Evolutionary conservation across 2,888 invertebrate species (phyloP).

Genomic region (Diarsia dahlii): DNA sequence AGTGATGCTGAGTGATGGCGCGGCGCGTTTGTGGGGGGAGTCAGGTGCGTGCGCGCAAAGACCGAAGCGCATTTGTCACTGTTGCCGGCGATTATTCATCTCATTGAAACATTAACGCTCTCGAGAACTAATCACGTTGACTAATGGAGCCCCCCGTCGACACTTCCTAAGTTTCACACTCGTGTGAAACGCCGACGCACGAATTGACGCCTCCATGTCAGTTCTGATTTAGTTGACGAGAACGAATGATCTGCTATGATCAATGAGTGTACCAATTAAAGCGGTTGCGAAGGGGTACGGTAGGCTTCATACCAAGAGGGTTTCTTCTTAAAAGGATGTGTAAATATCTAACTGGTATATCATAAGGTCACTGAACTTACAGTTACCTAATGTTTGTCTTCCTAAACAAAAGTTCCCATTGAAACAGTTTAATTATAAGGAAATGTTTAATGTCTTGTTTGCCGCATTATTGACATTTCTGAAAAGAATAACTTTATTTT

Average conservation of each 20-base stretch:
- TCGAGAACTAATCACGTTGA: slow-evolving; percentile 89
- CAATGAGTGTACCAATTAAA: slow-evolving; percentile 74
- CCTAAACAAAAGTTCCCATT: neutral
- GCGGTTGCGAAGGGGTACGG: slow-evolving; percentile 52
- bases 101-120: slow-evolving; percentile 90
- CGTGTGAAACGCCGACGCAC: slow-evolving; percentile 77
- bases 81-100: slow-evolving; percentile 89
- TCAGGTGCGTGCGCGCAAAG: slow-evolving; percentile 88
- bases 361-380: slow-evolving; percentile 24
- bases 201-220: slow-evolving; percentile 76
- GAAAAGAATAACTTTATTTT: slow-evolving; percentile 1
- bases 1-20: slow-evolving; percentile 84
- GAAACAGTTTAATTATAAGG: neutral
- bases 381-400: neutral
- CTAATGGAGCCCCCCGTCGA: slow-evolving; percentile 91
- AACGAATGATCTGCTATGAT: slow-evolving; percentile 80
- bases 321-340: slow-evolving; percentile 40
- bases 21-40: slow-evolving; percentile 85
- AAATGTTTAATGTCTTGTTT: neutral
- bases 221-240: slow-evolving; percentile 79
- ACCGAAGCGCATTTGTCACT: slow-evolving; percentile 88
- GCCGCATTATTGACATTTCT: slow-evolving; percentile 6
- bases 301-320: slow-evolving; percentile 37
- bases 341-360: slow-evolving; percentile 18
- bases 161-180: slow-evolving; percentile 89